Conservation (phyloP, 2,113 vertebrate genomes). For the Cyprinodon tularosa region DNA sequence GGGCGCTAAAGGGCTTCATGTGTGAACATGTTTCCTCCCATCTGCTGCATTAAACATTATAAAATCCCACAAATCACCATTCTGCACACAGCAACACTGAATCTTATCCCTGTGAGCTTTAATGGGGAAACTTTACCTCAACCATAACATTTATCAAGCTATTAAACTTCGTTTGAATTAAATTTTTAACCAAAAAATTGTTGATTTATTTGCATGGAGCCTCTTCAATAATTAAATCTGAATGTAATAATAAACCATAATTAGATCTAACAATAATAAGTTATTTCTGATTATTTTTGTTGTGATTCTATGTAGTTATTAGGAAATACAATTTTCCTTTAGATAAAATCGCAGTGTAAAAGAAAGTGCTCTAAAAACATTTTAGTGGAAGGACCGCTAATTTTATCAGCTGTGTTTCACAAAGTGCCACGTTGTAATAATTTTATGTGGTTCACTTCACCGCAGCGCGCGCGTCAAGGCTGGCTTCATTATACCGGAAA, state of each 20-base stretch:
- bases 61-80: background rate
- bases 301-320: background rate
- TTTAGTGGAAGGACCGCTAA: rapidly evolving
- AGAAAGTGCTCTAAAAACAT: background rate
- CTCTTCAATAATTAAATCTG: background rate
- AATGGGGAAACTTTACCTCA: background rate
- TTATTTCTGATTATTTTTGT: background rate
- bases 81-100: background rate
- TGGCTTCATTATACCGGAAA: constrained; percentile 12
- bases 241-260: background rate
- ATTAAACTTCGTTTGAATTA: background rate
- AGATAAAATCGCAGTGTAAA: background rate
- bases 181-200: background rate
- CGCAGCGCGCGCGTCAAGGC: constrained; percentile 8
- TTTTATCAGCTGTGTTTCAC: background rate
- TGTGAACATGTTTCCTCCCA: constrained; percentile 16
- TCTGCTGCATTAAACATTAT: constrained; percentile 27
- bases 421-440: background rate
- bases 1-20: constrained; percentile 31
- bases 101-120: background rate
- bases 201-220: background rate
- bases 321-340: background rate
- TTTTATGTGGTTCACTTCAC: constrained; percentile 1
- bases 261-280: background rate
- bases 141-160: background rate